phyloP scores from a whole-genome alignment of 2,113 vertebrate genomes.

The Pao palembangensis region DNA sequence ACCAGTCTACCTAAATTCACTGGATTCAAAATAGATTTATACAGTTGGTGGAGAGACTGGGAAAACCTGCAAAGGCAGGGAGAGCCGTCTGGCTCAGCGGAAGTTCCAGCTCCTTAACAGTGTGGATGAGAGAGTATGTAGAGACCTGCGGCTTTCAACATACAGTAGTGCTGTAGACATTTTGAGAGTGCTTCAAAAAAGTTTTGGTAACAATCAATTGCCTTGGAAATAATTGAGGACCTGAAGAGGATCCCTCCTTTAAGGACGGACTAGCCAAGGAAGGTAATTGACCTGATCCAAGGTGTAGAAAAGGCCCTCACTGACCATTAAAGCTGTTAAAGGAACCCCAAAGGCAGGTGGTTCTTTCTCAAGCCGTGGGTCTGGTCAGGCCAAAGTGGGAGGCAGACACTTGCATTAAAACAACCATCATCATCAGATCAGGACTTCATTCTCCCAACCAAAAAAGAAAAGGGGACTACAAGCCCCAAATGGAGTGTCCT shows the following conservation, averaged over 20 bases:
- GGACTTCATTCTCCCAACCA: no score
- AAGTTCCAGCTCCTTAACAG: neutral
- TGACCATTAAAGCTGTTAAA: no score
- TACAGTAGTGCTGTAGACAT: neutral
- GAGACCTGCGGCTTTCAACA: neutral
- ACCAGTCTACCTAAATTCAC: neutral
- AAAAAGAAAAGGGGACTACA: no score
- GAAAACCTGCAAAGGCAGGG: neutral
- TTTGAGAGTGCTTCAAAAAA: neutral
- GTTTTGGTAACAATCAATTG: no score
- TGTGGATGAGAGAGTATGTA: neutral
- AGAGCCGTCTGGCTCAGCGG: neutral
- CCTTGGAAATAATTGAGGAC: no score
- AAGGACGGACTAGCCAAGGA: no score
- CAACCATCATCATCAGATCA: no score
- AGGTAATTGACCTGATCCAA: constrained; percentile 8
- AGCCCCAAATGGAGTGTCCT: no score
- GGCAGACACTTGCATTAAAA: no score
- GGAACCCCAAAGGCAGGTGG: neutral
- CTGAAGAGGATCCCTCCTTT: no score
- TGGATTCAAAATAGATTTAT: neutral
- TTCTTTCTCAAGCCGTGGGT: no score
- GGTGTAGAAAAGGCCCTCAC: neutral
- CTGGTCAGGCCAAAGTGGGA: no score
- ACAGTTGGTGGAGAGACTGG: neutral